Evolutionary conservation across 2,888 invertebrate species (phyloP), one percentile per base, ranked within the genome.

Genomic region (Eudasyphora cyanicolor): DNA sequence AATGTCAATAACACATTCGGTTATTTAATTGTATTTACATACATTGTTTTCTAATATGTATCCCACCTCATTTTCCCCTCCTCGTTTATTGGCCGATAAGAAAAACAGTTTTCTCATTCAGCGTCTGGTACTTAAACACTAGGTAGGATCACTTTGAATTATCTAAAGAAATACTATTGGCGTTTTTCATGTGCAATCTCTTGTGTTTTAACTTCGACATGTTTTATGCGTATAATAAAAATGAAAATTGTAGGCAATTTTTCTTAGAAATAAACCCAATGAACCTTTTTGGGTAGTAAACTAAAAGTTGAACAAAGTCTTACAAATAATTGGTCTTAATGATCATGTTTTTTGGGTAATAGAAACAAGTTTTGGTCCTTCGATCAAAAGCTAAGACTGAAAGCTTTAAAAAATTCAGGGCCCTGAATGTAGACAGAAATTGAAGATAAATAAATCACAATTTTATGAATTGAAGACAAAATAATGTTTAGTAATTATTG

Each of bases 191-290:
- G 8, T 19, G 57, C 27, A 12, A 24, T 57, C 24, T 57, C 14
- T 45, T 45, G 45, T n/a, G n/a, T 57, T 24, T 57, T 14, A 24
- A 24, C 24, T 57, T 57, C 1, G 14, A 8, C 57, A 57, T 57
- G 57, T 57, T 57, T 54, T 24, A 57, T 57, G 57, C 57, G 57
- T 57, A 57, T 57, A 24, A 57, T 57, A 57, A 27, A 27, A 57
- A 57, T 24, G 57, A 57, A 57, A 57, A 57, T 57, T 57, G 5
- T 24, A 27, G 12, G 27, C 57, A 57, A 57, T 57, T 17, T 45
- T 49, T 49, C 49, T 49, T 4, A 2, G 19, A 2, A 49, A 5
- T 17, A 17, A 49, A 49, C n/a, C 49, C 49, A 49, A n/a, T 6
- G 3, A 49, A 49, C 2, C 32, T 6, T 32, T 32, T 32, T 32